Percentiles rank a stretch among this genome's conserved stretches.
Conservation (phyloP, 2,113 vertebrate species). For the Crotophaga sulcirostris region DNA sequence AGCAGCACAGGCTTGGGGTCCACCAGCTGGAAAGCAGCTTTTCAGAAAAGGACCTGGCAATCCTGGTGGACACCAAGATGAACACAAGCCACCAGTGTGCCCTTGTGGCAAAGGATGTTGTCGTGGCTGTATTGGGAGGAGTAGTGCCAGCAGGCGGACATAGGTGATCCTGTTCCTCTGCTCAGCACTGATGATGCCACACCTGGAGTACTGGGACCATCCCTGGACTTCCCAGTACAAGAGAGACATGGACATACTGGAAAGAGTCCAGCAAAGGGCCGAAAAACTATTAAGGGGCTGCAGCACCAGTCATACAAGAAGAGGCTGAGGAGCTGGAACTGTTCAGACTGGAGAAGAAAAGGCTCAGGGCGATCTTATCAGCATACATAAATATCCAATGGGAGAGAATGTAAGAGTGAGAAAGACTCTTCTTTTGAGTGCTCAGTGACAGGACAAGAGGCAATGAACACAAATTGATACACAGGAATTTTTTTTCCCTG, state of each 20-base stretch:
- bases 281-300: background rate
- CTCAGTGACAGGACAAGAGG: background rate
- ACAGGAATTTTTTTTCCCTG: background rate
- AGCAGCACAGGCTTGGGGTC: background rate
- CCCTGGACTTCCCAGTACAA: background rate
- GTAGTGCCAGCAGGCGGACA: background rate
- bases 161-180: background rate
- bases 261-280: background rate
- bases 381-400: background rate
- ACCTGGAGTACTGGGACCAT: background rate
- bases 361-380: background rate
- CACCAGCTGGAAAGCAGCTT: background rate
- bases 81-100: fast-evolving
- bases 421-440: background rate
- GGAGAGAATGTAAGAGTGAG: background rate
- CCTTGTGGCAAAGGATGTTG: background rate
- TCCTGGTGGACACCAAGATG: background rate
- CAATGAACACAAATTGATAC: background rate
- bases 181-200: background rate
- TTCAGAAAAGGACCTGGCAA: background rate
- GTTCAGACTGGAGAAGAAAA: background rate
- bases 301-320: background rate
- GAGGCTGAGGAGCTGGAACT: background rate
- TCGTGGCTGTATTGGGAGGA: background rate
- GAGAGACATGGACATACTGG: background rate